Conservation (phyloP, 1,140 invertebrate genomes). For the Saccostrea cuccullata region DNA sequence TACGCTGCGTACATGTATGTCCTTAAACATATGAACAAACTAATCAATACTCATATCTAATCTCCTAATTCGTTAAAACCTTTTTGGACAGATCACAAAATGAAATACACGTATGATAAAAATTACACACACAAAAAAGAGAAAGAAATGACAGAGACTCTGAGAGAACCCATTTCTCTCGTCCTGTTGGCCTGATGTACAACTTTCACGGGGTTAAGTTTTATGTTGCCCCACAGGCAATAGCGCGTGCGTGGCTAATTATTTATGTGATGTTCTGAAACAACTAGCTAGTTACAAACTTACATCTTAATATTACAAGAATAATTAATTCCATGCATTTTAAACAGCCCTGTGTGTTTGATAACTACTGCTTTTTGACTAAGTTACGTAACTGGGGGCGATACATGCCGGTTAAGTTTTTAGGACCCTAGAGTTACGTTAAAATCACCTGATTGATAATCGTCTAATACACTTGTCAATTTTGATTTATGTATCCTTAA, state of each 20-base stretch:
- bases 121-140: background rate
- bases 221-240: background rate
- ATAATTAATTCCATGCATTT: constrained; percentile 2
- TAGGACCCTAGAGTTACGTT: background rate
- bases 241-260: background rate
- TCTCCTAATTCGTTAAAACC: no score
- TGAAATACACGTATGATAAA: background rate
- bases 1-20: no score
- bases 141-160: background rate
- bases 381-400: background rate
- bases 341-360: background rate
- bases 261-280: constrained; percentile 7
- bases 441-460: background rate
- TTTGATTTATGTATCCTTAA: background rate
- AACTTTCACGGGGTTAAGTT: background rate
- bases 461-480: constrained; percentile 2
- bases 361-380: background rate
- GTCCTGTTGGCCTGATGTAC: background rate
- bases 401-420: background rate
- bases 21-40: no score
- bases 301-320: background rate
- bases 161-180: background rate
- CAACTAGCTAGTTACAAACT: background rate
- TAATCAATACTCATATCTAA: no score
- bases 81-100: background rate